Conservation (phyloP, 2,888 invertebrate genomes). For the Nemoura dubitans region DNA sequence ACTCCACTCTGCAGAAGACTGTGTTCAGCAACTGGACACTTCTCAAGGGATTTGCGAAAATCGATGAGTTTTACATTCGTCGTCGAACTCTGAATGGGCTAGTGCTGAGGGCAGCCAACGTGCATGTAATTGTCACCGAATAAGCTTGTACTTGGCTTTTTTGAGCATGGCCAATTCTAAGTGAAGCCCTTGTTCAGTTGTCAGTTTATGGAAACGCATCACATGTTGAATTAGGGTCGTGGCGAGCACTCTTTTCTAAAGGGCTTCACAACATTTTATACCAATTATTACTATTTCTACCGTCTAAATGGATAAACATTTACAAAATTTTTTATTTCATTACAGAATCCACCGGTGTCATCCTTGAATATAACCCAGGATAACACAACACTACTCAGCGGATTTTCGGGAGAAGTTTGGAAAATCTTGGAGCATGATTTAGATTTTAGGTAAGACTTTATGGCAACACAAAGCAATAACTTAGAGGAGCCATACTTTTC, state of each 20-base stretch:
- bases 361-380: not conserved
- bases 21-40: conserved; percentile 8
- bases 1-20: not conserved
- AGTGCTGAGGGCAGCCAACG: not conserved
- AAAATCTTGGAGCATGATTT: conserved; percentile 29
- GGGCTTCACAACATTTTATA: no score
- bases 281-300: not conserved
- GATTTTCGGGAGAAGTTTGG: conserved; percentile 34
- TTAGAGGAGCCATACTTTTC: no score
- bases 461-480: not conserved
- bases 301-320: not conserved
- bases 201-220: no score
- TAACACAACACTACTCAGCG: not conserved
- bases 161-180: no score
- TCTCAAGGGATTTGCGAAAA: not conserved
- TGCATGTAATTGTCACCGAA: not conserved
- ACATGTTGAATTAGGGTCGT: no score
- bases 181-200: no score
- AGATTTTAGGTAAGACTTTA: conserved; percentile 31
- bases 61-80: conserved; percentile 9
- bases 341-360: conserved; percentile 27
- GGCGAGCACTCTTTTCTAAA: no score
- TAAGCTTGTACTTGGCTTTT: not conserved
- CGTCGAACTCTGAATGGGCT: conserved; percentile 7
- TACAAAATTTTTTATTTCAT: not conserved